Percentiles rank a stretch among this genome's conserved stretches.
Evolutionary conservation across 2,113 vertebrate species (phyloP).

Genomic region (Turnix velox): DNA sequence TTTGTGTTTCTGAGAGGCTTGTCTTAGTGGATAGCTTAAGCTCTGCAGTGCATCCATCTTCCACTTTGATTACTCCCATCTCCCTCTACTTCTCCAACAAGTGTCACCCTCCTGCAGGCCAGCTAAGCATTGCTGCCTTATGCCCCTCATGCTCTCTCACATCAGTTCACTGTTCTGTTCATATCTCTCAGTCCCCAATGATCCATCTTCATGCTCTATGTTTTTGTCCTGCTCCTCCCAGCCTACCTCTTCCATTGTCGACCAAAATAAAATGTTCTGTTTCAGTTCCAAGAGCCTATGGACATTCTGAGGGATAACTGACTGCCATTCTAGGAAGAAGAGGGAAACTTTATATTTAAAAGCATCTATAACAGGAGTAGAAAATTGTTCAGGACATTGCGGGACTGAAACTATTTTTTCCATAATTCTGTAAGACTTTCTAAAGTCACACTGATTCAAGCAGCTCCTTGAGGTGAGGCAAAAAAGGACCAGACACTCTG

Average conservation of each 20-base stretch:
- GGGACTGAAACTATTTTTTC: neutral
- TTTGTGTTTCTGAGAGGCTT: neutral
- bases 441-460: neutral
- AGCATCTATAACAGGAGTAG: neutral
- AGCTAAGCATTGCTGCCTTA: neutral
- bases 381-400: neutral
- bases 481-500: neutral
- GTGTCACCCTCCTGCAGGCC: neutral
- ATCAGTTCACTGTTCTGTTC: neutral
- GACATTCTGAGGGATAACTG: neutral
- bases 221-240: neutral
- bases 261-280: neutral
- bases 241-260: neutral
- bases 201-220: neutral
- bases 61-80: neutral
- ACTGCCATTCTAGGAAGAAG: neutral
- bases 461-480: neutral
- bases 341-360: neutral
- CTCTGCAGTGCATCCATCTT: conserved; percentile 3
- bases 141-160: neutral
- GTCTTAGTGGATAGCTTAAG: conserved; percentile 13
- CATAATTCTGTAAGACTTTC: neutral
- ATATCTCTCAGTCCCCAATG: neutral
- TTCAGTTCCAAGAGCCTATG: neutral
- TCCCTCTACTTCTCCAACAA: neutral